phyloP scores from a whole-genome alignment of 2,113 vertebrate species.

The Ciconia stormi region DNA sequence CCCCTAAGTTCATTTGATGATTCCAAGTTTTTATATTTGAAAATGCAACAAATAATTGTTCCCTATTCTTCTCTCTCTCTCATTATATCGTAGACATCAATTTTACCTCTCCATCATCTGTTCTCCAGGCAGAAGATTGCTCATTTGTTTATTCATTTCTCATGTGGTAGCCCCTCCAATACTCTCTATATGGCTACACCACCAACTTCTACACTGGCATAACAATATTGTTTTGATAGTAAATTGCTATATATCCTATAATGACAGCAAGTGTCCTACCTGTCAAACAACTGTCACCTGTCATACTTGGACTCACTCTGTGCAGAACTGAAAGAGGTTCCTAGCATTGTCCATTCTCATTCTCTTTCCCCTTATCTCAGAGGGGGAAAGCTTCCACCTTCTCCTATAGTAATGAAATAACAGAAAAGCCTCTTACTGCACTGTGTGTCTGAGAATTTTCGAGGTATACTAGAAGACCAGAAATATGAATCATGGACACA shows the following conservation, averaged over 20 bases:
- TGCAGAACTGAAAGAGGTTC: background rate
- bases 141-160: background rate
- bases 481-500: background rate
- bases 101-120: background rate
- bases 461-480: background rate
- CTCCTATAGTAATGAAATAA: background rate
- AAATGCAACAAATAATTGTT: background rate
- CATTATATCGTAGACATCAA: rapidly evolving
- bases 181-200: background rate
- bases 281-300: background rate
- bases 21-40: background rate
- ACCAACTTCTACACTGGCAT: background rate
- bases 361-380: background rate
- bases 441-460: background rate
- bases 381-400: background rate
- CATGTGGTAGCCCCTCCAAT: background rate
- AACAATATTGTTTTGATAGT: background rate
- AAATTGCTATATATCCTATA: background rate
- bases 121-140: background rate
- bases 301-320: background rate
- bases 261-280: background rate
- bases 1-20: background rate
- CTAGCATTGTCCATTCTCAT: background rate
- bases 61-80: background rate
- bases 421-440: background rate